A percentile compares a stretch with the other conserved stretches of the same genome.
Evolutionary conservation across 2,888 invertebrate species (phyloP).

Genomic region (Amorpha juglandis): DNA sequence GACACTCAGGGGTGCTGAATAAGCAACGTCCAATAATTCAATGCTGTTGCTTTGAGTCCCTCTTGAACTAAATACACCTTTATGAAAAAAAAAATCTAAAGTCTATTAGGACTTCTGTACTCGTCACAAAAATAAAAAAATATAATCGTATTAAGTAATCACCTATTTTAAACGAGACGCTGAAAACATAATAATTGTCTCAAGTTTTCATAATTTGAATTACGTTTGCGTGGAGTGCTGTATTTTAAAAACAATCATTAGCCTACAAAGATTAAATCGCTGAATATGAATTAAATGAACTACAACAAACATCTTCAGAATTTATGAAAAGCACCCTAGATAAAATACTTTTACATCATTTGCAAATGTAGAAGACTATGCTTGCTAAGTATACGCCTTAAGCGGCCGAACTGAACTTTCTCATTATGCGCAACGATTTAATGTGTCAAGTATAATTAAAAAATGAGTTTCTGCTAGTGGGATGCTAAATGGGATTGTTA

Average conservation of each 20-base stretch:
- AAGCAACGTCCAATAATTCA: conserved; percentile 29
- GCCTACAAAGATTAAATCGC: neutral
- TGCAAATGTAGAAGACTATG: conserved; percentile 7
- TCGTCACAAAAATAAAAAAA: neutral
- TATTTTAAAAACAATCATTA: neutral
- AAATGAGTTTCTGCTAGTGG: neutral
- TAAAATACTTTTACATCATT: conserved; percentile 13
- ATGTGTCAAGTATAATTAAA: conserved; percentile 18
- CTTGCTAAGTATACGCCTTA: conserved; percentile 17
- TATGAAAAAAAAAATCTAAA: conserved; percentile 1
- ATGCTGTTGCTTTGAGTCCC: neutral
- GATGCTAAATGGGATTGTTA: neutral
- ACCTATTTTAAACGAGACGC: neutral
- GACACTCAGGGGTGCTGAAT: conserved; percentile 6
- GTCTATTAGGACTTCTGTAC: neutral
- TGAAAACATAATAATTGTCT: neutral
- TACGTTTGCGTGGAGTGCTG: neutral
- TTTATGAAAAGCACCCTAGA: neutral
- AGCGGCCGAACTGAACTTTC: conserved; percentile 14
- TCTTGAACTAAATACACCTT: conserved; percentile 1
- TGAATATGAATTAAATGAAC: conserved; percentile 8
- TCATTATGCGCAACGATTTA: conserved; percentile 13
- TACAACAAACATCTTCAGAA: conserved; percentile 6
- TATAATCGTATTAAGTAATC: neutral
- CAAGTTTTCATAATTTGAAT: neutral